phyloP scores from a whole-genome alignment of 2,888 invertebrate species.

The Idaea aversata region DNA sequence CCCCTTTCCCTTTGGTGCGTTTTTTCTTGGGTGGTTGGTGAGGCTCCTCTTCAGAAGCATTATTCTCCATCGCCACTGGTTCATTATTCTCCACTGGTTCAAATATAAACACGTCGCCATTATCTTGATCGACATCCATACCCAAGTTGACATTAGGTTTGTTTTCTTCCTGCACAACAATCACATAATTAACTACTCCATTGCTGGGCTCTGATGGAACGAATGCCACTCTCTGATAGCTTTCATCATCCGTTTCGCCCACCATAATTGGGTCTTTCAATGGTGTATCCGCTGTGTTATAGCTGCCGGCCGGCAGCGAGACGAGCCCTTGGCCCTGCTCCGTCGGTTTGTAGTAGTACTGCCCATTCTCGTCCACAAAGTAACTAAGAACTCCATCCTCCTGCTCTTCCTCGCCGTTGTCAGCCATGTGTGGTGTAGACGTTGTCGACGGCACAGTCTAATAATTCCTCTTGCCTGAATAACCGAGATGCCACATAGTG shows the following conservation, averaged over 20 bases:
- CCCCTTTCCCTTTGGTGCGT: constrained; percentile 69
- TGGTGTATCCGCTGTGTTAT: not conserved
- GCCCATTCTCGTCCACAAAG: constrained; percentile 90
- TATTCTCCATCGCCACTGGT: constrained; percentile 63
- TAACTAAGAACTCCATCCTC: constrained; percentile 80
- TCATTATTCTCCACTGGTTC: constrained; percentile 80
- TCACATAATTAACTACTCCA: constrained; percentile 92
- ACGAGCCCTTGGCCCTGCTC: constrained; percentile 83
- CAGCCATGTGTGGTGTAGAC: constrained; percentile 12
- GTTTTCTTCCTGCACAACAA: constrained; percentile 89
- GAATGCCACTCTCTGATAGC: constrained; percentile 90
- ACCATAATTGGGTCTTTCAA: constrained; percentile 41
- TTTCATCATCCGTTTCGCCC: constrained; percentile 58
- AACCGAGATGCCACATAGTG: no score
- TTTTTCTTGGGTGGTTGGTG: no score
- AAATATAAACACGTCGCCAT: constrained; percentile 85
- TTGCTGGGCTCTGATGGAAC: constrained; percentile 88
- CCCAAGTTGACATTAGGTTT: constrained; percentile 72
- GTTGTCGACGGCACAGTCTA: no score
- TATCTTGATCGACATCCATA: constrained; percentile 24
- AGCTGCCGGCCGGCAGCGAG: constrained; percentile 74
- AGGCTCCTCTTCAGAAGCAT: constrained; percentile 50
- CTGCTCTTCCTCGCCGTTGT: constrained; percentile 45
- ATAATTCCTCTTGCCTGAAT: no score
- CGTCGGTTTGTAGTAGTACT: constrained; percentile 89